Evolutionary conservation across 2,797 vertebrate species (phyloP).

Genomic region (Tolypeutes matacus): DNA sequence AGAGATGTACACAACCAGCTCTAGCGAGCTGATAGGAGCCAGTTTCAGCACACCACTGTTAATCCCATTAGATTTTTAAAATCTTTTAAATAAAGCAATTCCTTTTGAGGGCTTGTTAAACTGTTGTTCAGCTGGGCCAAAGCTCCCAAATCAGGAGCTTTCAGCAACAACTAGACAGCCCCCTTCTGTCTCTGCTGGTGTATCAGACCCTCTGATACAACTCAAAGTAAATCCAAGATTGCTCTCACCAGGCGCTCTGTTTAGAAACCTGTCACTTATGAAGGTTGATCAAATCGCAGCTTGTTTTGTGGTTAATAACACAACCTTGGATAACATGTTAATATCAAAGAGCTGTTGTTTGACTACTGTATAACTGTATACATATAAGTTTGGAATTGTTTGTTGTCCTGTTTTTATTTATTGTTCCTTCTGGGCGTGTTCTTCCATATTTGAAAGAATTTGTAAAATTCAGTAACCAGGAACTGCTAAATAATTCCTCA

Average conservation of each 20-base stretch:
- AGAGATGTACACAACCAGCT: not conserved
- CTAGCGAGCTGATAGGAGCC: not conserved
- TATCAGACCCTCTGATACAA: not conserved
- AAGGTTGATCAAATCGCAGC: not conserved
- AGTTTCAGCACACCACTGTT: not conserved
- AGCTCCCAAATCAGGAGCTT: not conserved
- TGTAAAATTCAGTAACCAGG: not conserved
- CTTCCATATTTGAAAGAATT: not conserved
- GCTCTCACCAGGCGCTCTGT: not conserved
- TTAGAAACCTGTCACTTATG: not conserved
- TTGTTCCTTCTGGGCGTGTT: not conserved
- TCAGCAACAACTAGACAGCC: not conserved
- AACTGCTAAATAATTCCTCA: slow-evolving; percentile 1
- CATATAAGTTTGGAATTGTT: not conserved
- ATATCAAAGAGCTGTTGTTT: not conserved
- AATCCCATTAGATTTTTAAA: not conserved
- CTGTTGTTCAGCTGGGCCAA: not conserved
- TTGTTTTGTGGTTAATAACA: not conserved
- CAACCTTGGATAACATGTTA: not conserved
- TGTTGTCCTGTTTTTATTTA: not conserved
- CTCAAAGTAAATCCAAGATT: not conserved
- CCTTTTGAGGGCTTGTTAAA: not conserved
- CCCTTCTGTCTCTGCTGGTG: not conserved
- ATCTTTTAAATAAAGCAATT: not conserved
- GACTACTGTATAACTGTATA: not conserved